A percentile compares a stretch with the other conserved stretches of the same genome.
Conservation (phyloP, 2,113 vertebrate species). For the Syngnathoides biaculeatus region DNA sequence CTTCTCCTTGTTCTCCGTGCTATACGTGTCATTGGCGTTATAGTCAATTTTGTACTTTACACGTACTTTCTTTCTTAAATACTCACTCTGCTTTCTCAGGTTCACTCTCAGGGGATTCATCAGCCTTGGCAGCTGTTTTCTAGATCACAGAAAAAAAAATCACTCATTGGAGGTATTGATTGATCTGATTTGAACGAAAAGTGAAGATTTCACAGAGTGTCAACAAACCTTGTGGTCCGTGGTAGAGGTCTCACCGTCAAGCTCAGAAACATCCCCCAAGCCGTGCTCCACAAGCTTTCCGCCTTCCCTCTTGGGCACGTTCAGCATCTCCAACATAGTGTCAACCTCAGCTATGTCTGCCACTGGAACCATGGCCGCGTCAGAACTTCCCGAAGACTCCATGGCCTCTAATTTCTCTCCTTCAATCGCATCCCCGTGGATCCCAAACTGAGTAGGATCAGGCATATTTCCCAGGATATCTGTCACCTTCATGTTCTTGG, state of each 20-base stretch:
- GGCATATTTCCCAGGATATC: conserved; percentile 98
- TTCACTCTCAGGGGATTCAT: conserved; percentile 75
- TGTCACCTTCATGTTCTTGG: conserved; percentile 97
- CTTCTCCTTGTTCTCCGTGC: conserved; percentile 91
- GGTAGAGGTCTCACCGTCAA: conserved; percentile 51
- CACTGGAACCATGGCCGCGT: conserved; percentile 72
- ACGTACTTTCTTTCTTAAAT: background rate
- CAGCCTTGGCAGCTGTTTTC: conserved; percentile 63
- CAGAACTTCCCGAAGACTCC: conserved; percentile 72
- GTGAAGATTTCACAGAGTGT: background rate
- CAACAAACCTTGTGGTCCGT: conserved; percentile 80
- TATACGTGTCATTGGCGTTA: conserved; percentile 50
- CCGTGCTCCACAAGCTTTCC: conserved; percentile 86
- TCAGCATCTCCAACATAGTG: conserved; percentile 82
- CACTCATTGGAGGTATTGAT: background rate
- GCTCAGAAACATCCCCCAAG: conserved; percentile 88
- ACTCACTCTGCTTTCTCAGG: conserved; percentile 97
- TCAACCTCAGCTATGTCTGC: conserved; percentile 81
- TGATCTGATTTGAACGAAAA: background rate
- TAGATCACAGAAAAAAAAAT: conserved; percentile 48
- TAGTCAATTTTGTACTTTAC: background rate
- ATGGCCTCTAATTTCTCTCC: conserved; percentile 80
- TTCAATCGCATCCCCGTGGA: conserved; percentile 86
- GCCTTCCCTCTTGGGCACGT: conserved; percentile 81
- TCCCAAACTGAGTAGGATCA: conserved; percentile 95